phyloP scores from a whole-genome alignment of 2,888 invertebrate species.

The Agrochola macilenta region DNA sequence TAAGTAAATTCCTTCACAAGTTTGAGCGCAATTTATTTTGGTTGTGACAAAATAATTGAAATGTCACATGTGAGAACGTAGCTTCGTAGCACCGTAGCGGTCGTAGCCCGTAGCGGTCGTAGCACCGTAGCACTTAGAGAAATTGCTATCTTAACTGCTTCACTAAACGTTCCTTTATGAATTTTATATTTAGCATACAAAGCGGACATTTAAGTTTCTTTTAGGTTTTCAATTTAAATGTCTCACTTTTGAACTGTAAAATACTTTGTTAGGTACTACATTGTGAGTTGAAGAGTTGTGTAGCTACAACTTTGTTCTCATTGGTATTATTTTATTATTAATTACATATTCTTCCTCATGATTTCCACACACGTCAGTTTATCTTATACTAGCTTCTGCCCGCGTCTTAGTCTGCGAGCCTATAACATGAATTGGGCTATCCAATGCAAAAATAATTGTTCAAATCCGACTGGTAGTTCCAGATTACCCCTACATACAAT shows the following conservation, averaged over 20 bases:
- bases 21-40: slow-evolving; percentile 50
- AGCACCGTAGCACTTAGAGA: slow-evolving; percentile 59
- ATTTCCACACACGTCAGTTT: background rate
- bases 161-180: slow-evolving; percentile 55
- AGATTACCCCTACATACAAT: too few relatives aligned
- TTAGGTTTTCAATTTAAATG: slow-evolving; percentile 39
- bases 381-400: background rate
- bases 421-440: too few relatives aligned
- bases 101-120: slow-evolving; percentile 54
- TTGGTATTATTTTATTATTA: background rate
- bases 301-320: slow-evolving; percentile 5
- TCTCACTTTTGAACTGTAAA: slow-evolving; percentile 19
- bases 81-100: slow-evolving; percentile 51
- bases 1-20: slow-evolving; percentile 26
- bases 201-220: slow-evolving; percentile 37
- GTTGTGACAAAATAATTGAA: slow-evolving; percentile 69
- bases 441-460: too few relatives aligned
- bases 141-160: slow-evolving; percentile 54
- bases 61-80: slow-evolving; percentile 58
- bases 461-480: too few relatives aligned
- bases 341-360: background rate
- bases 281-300: background rate
- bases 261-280: slow-evolving; percentile 26
- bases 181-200: slow-evolving; percentile 60
- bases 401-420: too few relatives aligned